phyloP scores from a whole-genome alignment of 2,113 vertebrate genomes.

The Sceloporus tristichus region DNA sequence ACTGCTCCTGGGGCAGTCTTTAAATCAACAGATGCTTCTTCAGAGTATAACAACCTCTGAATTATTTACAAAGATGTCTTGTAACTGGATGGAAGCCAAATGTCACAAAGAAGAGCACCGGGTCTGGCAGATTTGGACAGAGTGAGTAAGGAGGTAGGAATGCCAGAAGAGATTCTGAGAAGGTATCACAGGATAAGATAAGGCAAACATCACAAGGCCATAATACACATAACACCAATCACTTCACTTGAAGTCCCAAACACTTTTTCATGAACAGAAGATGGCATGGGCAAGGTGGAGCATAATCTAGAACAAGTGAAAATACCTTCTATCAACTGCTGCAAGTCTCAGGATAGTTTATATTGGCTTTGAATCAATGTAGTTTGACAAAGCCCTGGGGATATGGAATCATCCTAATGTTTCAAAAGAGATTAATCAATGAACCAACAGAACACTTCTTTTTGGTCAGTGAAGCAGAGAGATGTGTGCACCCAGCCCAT shows the following conservation, averaged over 20 bases:
- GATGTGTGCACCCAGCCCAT: fast-evolving
- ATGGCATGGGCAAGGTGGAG: neutral
- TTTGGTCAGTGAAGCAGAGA: neutral
- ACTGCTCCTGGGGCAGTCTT: neutral
- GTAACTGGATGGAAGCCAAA: neutral
- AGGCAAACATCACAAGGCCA: neutral
- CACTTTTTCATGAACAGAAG: neutral
- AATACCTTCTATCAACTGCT: neutral
- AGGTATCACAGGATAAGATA: neutral
- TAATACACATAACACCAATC: neutral
- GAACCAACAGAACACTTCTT: fast-evolving
- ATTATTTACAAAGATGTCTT: neutral
- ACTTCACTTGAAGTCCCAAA: neutral
- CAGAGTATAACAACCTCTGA: neutral
- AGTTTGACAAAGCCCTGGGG: neutral
- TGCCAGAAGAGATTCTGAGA: neutral
- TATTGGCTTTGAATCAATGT: neutral
- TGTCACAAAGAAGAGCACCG: neutral
- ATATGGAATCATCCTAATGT: neutral
- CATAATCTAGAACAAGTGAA: neutral
- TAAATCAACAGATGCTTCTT: neutral
- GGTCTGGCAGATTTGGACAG: neutral
- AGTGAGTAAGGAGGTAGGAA: neutral
- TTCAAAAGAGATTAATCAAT: fast-evolving
- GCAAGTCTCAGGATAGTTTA: neutral